Evolutionary conservation across 2,888 invertebrate species (phyloP).

Genomic region (Dasypolia templi): DNA sequence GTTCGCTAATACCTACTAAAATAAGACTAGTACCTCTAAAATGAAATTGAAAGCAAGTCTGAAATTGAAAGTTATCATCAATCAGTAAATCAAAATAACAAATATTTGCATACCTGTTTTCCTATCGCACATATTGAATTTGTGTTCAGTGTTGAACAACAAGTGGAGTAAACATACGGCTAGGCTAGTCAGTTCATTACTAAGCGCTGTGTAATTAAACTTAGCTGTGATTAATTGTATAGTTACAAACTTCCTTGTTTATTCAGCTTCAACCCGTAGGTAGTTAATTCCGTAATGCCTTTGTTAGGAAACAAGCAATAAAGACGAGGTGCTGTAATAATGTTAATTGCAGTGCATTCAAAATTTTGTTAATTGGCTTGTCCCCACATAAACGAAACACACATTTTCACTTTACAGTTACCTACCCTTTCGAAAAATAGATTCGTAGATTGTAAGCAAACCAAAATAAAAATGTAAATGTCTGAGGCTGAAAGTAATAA

Average conservation of each 20-base stretch:
- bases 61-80: background rate
- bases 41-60: background rate
- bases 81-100: background rate
- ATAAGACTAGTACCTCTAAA: background rate
- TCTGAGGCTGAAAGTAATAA: conserved; percentile 5
- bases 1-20: background rate
- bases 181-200: conserved; percentile 68
- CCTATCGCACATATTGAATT: conserved; percentile 19
- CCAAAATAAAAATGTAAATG: conserved; percentile 30
- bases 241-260: conserved; percentile 81
- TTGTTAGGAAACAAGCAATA: conserved; percentile 71
- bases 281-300: conserved; percentile 71
- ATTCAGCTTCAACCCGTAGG: conserved; percentile 70
- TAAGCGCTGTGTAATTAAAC: conserved; percentile 79
- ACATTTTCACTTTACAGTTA: background rate
- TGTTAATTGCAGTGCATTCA: conserved; percentile 60
- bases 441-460: background rate
- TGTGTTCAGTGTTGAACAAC: conserved; percentile 28
- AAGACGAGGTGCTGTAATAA: conserved; percentile 64
- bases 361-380: conserved; percentile 2
- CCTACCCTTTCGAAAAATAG: background rate
- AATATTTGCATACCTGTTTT: conserved; percentile 8
- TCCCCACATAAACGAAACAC: conserved; percentile 2
- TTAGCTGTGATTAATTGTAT: conserved; percentile 78
- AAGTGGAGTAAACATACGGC: conserved; percentile 39